Base-by-base conservation (phyloP, 2,113 vertebrate genomes). In the Phoxinus phoxinus region DNA sequence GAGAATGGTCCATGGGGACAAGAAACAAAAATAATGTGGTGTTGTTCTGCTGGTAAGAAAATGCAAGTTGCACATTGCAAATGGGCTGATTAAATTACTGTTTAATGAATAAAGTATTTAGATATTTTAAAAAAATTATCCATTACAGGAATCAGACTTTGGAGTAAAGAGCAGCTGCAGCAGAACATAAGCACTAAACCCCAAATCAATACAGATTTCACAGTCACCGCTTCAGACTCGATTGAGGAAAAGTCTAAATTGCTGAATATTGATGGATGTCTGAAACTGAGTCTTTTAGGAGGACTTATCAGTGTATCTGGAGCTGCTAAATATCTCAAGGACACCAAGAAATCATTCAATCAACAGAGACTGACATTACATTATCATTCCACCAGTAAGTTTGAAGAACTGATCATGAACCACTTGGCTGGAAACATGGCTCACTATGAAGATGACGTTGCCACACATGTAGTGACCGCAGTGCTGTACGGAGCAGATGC, bases 401-500 rank as follows among this genome's bases (percentile, higher is more conserved):
- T 71, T 25, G 10, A 88, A 67, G 25, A 65, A 4, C 58, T 88
- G 61, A 83, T 61, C 6, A 85, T 88, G 37, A 46, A 67, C 32
- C 84, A 83, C 19, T 37, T 88, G 21, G 37, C 21, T 21, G 32
- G n/a, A 51, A 30, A 81, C 12, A 72, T 80, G 8, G 1, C 13
- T 11, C 75, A 85, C 37, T 37, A 75, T n/a, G 19, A 82, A 0
- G 5, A 85, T 75, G 61, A 77, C 32, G 10, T 27, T 17, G 87
- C 87, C 23, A 88, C 87, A 59, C 87, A 89, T 27, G 72, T 89
- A 19, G 85, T 89, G 30, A 85, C 83, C 10, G 88, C 83, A 13
- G 53, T 89, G 12, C 25, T 83, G 23, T 89, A 89, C 15, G 86
- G 88, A 10, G 87, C 87, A 19, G 3, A 83, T 13, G 87, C 81